phyloP scores from a whole-genome alignment of 2,113 vertebrate species.

The Alligator sinensis region DNA sequence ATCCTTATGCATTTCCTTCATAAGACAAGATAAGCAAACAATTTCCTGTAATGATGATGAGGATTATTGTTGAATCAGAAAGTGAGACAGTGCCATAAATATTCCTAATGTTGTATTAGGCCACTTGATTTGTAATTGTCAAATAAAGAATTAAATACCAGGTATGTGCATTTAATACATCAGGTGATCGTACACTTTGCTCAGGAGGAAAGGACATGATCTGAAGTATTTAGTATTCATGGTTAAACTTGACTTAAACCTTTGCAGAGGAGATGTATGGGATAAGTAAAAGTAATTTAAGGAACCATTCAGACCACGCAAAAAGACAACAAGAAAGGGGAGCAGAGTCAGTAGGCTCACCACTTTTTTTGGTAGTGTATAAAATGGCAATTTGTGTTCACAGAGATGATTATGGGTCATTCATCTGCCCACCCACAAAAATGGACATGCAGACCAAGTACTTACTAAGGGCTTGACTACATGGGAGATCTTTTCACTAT shows the following conservation, averaged over 20 bases:
- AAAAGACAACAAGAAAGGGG: neutral
- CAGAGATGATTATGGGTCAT: neutral
- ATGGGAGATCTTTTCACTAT: neutral
- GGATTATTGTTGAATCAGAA: slow-evolving; percentile 17
- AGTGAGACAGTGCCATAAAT: neutral
- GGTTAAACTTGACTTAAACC: neutral
- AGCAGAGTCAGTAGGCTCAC: neutral
- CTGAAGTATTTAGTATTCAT: neutral
- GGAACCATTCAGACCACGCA: neutral
- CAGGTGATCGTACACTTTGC: neutral
- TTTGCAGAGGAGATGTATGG: neutral
- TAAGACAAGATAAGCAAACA: slow-evolving; percentile 28
- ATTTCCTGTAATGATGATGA: neutral
- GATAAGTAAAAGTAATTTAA: neutral
- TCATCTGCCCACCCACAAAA: neutral
- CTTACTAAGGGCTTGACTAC: neutral
- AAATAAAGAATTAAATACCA: neutral
- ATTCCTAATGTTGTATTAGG: slow-evolving; percentile 12
- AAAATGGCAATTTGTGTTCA: neutral
- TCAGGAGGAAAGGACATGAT: neutral
- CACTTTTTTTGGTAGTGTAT: neutral
- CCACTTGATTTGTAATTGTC: neutral
- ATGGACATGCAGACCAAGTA: neutral
- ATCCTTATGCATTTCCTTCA: slow-evolving; percentile 27
- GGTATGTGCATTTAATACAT: neutral